Conservation (phyloP, 2,888 invertebrate genomes). For the Punctoribates punctum region DNA sequence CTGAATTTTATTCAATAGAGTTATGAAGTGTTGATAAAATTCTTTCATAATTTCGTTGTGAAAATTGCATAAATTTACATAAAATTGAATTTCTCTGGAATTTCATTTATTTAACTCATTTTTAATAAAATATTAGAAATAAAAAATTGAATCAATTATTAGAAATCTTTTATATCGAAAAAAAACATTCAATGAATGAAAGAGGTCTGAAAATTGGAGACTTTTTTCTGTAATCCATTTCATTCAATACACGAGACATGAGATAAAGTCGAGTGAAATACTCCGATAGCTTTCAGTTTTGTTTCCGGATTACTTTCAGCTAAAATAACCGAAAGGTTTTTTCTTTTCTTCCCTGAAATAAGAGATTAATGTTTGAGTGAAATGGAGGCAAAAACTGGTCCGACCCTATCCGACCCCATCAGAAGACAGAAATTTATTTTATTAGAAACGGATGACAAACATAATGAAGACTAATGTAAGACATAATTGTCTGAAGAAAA, state of each 20-base stretch:
- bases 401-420: neutral
- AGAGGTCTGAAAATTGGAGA: neutral
- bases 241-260: no score
- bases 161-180: no score
- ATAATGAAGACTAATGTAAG: no score
- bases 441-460: neutral
- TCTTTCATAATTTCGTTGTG: no score
- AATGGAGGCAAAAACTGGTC: neutral
- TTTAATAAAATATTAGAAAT: no score
- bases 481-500: no score
- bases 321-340: neutral
- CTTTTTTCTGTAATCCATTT: neutral
- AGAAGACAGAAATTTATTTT: neutral
- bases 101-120: no score
- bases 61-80: no score
- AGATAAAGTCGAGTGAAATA: neutral
- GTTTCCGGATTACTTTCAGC: neutral
- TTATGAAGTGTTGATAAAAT: no score
- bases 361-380: slow-evolving; percentile 8
- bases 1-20: no score
- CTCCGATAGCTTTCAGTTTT: neutral
- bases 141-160: no score
- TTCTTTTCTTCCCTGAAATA: neutral
- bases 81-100: no score
- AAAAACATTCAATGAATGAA: neutral